Evolutionary conservation across 2,113 vertebrate genomes (phyloP).

Genomic region (Ia io): DNA sequence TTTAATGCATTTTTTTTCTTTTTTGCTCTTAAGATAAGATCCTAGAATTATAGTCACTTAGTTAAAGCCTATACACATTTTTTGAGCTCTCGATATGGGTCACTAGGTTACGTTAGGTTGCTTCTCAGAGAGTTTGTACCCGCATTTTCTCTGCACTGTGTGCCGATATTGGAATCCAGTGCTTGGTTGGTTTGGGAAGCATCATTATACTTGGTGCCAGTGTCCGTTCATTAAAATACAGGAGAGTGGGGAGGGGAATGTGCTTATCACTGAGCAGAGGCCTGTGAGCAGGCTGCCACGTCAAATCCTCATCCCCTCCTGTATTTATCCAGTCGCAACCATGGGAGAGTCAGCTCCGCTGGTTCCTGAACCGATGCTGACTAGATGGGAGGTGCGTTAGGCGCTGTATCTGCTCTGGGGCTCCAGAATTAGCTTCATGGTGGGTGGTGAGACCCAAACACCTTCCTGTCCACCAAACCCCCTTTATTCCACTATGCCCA

Average conservation of each 20-base stretch:
- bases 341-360: too few species aligned
- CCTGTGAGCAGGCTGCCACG: background rate
- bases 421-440: background rate
- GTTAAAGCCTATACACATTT: background rate
- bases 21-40: background rate
- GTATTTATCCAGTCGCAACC: background rate
- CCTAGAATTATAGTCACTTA: background rate
- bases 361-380: background rate
- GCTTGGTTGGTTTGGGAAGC: background rate
- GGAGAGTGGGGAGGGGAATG: background rate
- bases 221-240: background rate
- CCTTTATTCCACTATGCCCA: background rate
- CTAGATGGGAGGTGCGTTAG: fast-evolving
- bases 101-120: background rate
- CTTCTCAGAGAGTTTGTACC: background rate
- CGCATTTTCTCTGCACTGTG: background rate
- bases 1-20: background rate
- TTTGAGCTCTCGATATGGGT: background rate
- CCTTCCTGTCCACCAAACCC: background rate
- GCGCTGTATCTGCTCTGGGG: background rate
- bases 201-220: background rate
- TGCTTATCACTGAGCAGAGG: background rate
- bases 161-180: background rate
- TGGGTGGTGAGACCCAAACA: background rate
- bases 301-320: background rate